Evolutionary conservation across 2,113 vertebrate species (phyloP), one percentile per base, ranked within the genome.

Genomic region (Cavia porcellus): DNA sequence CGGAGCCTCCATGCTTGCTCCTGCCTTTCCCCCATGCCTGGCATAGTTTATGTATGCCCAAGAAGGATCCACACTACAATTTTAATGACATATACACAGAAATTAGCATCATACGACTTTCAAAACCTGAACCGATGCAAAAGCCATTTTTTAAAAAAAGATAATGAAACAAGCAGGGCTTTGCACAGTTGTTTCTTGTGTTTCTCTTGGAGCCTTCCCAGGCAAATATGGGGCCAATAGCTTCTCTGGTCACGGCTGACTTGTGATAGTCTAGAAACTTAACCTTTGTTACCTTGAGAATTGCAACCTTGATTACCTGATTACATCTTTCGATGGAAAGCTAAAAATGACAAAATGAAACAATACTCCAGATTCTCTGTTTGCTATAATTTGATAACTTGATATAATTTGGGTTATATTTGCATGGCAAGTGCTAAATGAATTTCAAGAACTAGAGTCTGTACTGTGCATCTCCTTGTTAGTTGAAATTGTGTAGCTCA

Each of bases 81-180:
- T 89, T 61, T 70, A 83, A 94, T 82, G 94, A 95, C 86, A 70
- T 70, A 70, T 7, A 93, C 77, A 92, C 17, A 75, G 89, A 93
- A 95, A 95, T 95, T 72, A 96, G 80, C 84, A 83, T 59, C 45
- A 22, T 7, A 83, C 70, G 80, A 83, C 55, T 92, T 96, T 45
- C 66, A 70, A 82, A 83, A 88, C n/a, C 74, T 0, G 11, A 92
- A 55, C 85, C 30, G 6, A 92, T 77, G 88, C 38, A 38, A 70
- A 88, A 92, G 77, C n/a, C 85, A 70, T 86, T 92, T 70, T 32
- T 38, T 79, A 80, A 32, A 28, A 79, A 89, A 64, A 74, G 66
- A 86, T 59, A 91, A 64, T 12, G 22, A 24, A 92, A 70, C 47
- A 30, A 93, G 91, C 11, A 64, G 68, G 86, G 87, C 89, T 66